Conservation (phyloP, 2,888 invertebrate species). For the Cryptops parisi region DNA sequence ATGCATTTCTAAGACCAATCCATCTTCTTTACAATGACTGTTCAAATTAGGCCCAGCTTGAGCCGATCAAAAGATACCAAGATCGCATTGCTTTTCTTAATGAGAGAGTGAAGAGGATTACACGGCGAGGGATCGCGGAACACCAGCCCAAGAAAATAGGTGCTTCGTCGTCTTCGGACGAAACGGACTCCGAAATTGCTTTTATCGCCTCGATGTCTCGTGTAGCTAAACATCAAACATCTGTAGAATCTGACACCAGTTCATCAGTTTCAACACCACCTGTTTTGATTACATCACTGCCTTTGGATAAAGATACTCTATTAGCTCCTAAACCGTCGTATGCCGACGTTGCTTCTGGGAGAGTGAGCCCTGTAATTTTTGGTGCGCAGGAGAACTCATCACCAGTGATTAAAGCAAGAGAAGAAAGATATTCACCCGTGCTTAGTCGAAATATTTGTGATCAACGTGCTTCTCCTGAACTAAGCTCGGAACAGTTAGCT, state of each 20-base stretch:
- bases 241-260: background rate
- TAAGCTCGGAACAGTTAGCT: conserved; percentile 16
- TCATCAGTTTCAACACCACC: background rate
- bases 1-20: conserved; percentile 3
- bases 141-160: conserved; percentile 14
- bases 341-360: conserved; percentile 55
- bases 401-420: background rate
- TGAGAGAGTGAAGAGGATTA: conserved; percentile 20
- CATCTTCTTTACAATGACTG: conserved; percentile 17
- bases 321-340: conserved; percentile 33
- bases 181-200: background rate
- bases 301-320: background rate
- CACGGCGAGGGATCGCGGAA: conserved; percentile 19
- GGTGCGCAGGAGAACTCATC: background rate
- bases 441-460: background rate
- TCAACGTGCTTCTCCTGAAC: conserved; percentile 23
- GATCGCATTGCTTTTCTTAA: conserved; percentile 20
- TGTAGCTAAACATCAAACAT: background rate
- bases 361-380: conserved; percentile 30
- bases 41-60: conserved; percentile 21
- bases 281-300: too few relatives aligned
- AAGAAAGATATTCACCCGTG: background rate
- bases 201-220: background rate
- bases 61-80: conserved; percentile 21
- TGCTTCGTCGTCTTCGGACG: background rate